Evolutionary conservation across 2,113 vertebrate genomes (phyloP).

Genomic region (Ascaphus truei): DNA sequence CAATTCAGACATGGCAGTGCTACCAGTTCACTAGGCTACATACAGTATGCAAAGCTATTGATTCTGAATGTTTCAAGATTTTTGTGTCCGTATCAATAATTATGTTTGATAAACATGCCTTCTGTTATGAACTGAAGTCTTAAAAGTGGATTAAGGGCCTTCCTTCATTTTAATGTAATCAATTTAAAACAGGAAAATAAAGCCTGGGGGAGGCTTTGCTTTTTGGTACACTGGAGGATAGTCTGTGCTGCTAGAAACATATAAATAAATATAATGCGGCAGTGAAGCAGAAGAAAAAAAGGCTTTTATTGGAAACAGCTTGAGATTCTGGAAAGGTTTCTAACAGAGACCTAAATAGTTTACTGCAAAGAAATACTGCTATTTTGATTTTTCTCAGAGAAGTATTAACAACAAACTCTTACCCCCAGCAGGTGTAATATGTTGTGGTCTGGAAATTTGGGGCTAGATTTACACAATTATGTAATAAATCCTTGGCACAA

Average conservation of each 20-base stretch:
- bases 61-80: neutral
- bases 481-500: too few species aligned
- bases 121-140: neutral
- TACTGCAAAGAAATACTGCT: neutral
- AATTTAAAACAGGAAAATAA: slow-evolving; percentile 19
- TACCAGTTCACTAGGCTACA: too few species aligned
- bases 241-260: neutral
- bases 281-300: neutral
- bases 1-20: too few species aligned
- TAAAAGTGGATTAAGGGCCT: neutral
- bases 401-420: neutral
- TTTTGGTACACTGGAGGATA: neutral
- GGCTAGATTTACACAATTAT: too few species aligned
- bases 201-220: slow-evolving; percentile 1
- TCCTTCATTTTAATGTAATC: neutral
- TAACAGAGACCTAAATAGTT: neutral
- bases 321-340: neutral
- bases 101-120: neutral
- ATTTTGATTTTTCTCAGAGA: neutral
- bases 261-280: slow-evolving; percentile 13
- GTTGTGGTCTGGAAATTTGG: too few species aligned
- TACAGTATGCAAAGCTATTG: neutral
- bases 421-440: too few species aligned
- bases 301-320: neutral
- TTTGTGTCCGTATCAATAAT: neutral